Percentiles rank a stretch among this genome's conserved stretches.
These are phyloP conservation scores for Squalus acanthias DNA, from an alignment of 2,797 vertebrate species.

Conservation along the genomic window DNA sequence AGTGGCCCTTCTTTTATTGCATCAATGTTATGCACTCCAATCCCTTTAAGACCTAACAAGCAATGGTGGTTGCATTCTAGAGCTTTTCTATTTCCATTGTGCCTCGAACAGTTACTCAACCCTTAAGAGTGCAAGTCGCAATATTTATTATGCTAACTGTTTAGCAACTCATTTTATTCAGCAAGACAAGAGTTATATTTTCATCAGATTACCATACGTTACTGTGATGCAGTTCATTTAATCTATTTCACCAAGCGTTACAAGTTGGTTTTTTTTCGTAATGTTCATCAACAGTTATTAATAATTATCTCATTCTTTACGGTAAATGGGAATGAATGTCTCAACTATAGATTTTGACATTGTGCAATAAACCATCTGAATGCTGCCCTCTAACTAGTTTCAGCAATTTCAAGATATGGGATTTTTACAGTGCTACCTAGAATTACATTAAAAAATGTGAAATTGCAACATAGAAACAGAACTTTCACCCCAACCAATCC, in stretches of 20 bases:
- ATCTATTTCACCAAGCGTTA: not conserved
- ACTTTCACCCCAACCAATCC: no score
- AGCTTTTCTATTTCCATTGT: not conserved
- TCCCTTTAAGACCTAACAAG: not conserved
- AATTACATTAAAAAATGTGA: no score
- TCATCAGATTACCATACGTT: not conserved
- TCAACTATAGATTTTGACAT: not conserved
- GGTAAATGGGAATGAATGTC: not conserved
- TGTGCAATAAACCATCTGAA: not conserved
- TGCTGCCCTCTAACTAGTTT: not conserved
- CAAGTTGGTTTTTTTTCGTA: not conserved
- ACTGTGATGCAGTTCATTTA: not conserved
- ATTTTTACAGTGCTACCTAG: not conserved
- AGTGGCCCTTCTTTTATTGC: not conserved
- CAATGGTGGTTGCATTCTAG: not conserved
- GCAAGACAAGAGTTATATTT: not conserved
- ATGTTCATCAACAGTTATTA: not conserved
- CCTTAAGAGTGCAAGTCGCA: not conserved
- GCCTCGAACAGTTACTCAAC: not conserved
- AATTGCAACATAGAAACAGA: no score
- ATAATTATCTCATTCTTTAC: not conserved
- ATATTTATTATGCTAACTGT: not conserved
- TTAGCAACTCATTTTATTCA: not conserved
- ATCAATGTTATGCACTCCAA: not conserved
- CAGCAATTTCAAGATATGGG: not conserved